Evolutionary conservation across 1,140 invertebrate genomes (phyloP), one percentile per base, ranked within the genome.

Genomic region (Babylonia areolata): DNA sequence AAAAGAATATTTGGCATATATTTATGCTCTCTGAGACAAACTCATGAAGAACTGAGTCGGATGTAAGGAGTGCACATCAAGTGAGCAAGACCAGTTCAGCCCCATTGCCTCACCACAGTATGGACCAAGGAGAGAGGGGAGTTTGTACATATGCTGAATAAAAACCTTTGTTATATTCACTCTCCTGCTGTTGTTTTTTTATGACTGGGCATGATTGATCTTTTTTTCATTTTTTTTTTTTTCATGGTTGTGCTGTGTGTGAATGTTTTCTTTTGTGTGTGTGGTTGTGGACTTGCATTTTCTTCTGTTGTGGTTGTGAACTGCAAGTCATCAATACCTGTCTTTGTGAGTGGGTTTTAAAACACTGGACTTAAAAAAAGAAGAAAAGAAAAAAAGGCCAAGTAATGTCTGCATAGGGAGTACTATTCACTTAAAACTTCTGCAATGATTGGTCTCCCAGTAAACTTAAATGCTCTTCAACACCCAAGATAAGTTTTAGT

Each of bases 261-360:
- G 80, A 42, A 75, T 85, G 78, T 87, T 75, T 64, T 83, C 84
- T 75, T 64, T 83, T 85, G 86, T 85, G 82, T 85, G 77, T 42
- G 79, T 81, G 87, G 71, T 82, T 79, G 83, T 81, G 46, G 17
- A 51, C 46, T 0, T 51, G 17, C n/a, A n/a, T n/a, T n/a, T n/a
- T n/a, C n/a, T n/a, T n/a, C n/a, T n/a, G n/a, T n/a, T n/a, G n/a
- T n/a, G n/a, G n/a, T n/a, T n/a, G n/a, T n/a, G n/a, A n/a, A n/a
- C n/a, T n/a, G n/a, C n/a, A n/a, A n/a, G n/a, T n/a, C n/a, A n/a
- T n/a, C n/a, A n/a, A n/a, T n/a, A n/a, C n/a, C n/a, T n/a, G n/a
- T n/a, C n/a, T n/a, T n/a, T n/a, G n/a, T n/a, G n/a, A n/a, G n/a
- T n/a, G n/a, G n/a, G n/a, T n/a, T n/a, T n/a, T n/a, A n/a, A n/a